Conservation (phyloP, 2,113 vertebrate species). For the Podarcis cretensis region DNA sequence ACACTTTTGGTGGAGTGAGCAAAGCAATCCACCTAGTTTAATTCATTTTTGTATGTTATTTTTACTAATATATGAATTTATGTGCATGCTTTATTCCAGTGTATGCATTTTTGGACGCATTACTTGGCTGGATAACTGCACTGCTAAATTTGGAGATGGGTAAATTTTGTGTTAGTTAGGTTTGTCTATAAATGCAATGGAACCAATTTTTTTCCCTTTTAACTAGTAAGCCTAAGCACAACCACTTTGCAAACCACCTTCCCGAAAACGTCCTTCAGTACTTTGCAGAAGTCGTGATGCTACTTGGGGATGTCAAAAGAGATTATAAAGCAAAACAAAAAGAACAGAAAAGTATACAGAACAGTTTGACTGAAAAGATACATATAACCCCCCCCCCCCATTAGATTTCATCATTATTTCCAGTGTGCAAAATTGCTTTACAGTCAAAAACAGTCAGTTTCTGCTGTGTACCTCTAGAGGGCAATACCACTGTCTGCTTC, state of each 20-base stretch:
- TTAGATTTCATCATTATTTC: background rate
- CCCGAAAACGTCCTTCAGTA: background rate
- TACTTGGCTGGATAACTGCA: too few relatives aligned
- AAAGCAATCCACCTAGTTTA: too few relatives aligned
- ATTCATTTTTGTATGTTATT: too few relatives aligned
- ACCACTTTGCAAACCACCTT: background rate
- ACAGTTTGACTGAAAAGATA: background rate
- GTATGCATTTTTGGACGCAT: too few relatives aligned
- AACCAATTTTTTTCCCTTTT: background rate
- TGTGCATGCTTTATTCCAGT: too few relatives aligned
- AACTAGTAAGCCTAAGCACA: background rate
- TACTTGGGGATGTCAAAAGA: background rate
- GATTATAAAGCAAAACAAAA: background rate
- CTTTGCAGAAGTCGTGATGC: background rate
- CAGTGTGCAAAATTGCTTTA: background rate
- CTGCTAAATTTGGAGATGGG: too few relatives aligned
- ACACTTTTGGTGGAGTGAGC: too few relatives aligned
- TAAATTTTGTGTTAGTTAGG: too few relatives aligned
- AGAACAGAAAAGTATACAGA: background rate
- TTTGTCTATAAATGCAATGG: too few relatives aligned
- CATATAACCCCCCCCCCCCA: too few relatives aligned
- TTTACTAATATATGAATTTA: too few relatives aligned
- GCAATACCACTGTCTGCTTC: constrained; percentile 7
- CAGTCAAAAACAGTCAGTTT: background rate
- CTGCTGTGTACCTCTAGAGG: constrained; percentile 13